Percentiles rank a stretch among this genome's conserved stretches.
Evolutionary conservation across 1,140 invertebrate species (phyloP).

Genomic region (Leptoteleia sp.): DNA sequence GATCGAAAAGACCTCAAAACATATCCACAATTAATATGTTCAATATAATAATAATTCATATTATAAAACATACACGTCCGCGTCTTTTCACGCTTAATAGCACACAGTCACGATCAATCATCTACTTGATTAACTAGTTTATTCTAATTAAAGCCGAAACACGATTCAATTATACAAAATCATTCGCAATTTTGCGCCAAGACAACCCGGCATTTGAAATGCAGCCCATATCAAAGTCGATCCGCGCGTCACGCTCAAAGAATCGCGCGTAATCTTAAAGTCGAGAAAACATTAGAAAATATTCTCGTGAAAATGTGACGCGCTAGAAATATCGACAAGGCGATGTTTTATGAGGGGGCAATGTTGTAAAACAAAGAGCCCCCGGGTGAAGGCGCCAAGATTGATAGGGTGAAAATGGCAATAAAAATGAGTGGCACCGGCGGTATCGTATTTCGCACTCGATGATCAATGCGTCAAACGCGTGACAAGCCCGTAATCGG

Average conservation of each 20-base stretch:
- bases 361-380: slow-evolving; percentile 11
- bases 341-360: slow-evolving; percentile 5
- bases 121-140: slow-evolving; percentile 1
- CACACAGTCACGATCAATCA: slow-evolving; percentile 8
- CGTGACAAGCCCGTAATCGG: slow-evolving; percentile 44
- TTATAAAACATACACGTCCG: neutral
- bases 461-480: slow-evolving; percentile 37
- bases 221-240: neutral
- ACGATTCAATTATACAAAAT: slow-evolving; percentile 9
- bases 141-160: slow-evolving; percentile 9
- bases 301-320: neutral
- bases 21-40: too few relatives aligned
- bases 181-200: neutral
- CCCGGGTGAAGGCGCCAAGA: slow-evolving; percentile 14
- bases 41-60: neutral
- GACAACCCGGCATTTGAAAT: neutral
- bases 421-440: slow-evolving; percentile 10
- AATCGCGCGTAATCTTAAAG: neutral
- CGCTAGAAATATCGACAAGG: slow-evolving; percentile 2
- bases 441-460: slow-evolving; percentile 31
- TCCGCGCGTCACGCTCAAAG: neutral
- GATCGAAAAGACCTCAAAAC: too few relatives aligned
- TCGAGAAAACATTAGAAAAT: slow-evolving; percentile 20
- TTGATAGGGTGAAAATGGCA: slow-evolving; percentile 38
- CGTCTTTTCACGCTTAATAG: slow-evolving; percentile 1